These are phyloP conservation scores for Gymnocypris eckloni DNA, from an alignment of 2,797 vertebrate genomes.

Conservation along the genomic window DNA sequence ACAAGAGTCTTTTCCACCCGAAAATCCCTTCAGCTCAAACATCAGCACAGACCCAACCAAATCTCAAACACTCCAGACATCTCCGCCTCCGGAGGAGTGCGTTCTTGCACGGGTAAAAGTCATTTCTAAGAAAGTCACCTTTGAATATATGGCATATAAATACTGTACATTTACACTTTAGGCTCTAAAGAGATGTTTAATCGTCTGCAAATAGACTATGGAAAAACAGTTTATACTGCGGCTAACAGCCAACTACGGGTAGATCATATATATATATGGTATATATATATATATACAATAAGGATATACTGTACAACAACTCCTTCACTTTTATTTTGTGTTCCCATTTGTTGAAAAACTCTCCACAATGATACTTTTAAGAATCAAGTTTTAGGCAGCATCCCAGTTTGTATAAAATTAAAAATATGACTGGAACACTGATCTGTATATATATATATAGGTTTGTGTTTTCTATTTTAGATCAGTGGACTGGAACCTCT, in stretches of 20 bases:
- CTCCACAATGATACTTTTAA: background rate
- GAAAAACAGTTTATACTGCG: background rate
- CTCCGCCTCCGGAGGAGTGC: constrained; percentile 4
- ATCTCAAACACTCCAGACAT: constrained; percentile 26
- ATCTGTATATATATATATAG: no score
- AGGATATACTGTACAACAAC: background rate
- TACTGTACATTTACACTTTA: constrained; percentile 7
- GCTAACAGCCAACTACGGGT: background rate
- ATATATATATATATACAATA: background rate
- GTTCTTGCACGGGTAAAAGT: constrained; percentile 12
- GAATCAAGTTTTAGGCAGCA: background rate
- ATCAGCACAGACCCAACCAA: constrained; percentile 46
- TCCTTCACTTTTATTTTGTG: background rate
- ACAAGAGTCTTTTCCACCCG: constrained; percentile 40
- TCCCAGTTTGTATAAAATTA: background rate
- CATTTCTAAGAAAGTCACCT: constrained; percentile 20
- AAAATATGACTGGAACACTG: background rate
- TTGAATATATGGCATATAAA: constrained; percentile 1
- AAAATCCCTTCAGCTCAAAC: constrained; percentile 45
- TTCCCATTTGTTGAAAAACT: background rate
- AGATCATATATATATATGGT: no score
- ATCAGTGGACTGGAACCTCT: background rate
- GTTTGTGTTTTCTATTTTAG: no score
- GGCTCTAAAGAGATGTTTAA: constrained; percentile 1
- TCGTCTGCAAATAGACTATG: background rate